A percentile compares a stretch with the other conserved stretches of the same genome.
Evolutionary conservation across 2,113 vertebrate genomes (phyloP).

Genomic region (Maccullochella peelii): DNA sequence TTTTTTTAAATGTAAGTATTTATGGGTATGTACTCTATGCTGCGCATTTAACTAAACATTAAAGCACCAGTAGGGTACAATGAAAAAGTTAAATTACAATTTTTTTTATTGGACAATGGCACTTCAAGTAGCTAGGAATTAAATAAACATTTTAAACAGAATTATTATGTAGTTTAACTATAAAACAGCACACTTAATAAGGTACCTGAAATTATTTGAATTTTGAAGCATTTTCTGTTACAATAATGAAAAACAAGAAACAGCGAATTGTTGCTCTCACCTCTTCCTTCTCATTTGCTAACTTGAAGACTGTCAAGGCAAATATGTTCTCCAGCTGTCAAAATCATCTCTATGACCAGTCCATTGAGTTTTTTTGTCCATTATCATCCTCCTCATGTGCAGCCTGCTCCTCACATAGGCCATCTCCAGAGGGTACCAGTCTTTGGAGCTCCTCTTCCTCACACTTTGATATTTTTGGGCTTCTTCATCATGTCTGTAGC

Average conservation of each 20-base stretch:
- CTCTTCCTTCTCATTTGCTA: conserved; percentile 16
- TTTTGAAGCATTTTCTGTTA: neutral
- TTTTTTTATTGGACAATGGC: neutral
- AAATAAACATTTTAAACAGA: neutral
- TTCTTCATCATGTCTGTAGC: neutral
- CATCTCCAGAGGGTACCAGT: conserved; percentile 53
- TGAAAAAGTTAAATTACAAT: neutral
- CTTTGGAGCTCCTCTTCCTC: conserved; percentile 59
- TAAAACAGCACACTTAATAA: neutral
- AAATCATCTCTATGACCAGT: neutral
- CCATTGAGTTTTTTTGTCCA: neutral
- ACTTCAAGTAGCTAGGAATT: neutral
- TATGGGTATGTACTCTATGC: neutral
- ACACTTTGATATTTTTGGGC: neutral
- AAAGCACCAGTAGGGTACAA: neutral
- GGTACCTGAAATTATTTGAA: neutral
- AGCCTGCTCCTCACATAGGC: conserved; percentile 22
- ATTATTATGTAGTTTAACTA: neutral
- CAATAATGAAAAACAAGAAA: neutral
- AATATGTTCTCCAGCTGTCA: neutral
- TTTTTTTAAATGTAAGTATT: neutral
- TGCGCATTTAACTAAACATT: neutral
- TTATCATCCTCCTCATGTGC: conserved; percentile 3
- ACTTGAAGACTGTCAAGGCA: neutral
- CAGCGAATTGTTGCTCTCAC: conserved; percentile 5